Base-by-base conservation (phyloP, 2,888 invertebrate species). In the Galerucella nymphaeae region DNA sequence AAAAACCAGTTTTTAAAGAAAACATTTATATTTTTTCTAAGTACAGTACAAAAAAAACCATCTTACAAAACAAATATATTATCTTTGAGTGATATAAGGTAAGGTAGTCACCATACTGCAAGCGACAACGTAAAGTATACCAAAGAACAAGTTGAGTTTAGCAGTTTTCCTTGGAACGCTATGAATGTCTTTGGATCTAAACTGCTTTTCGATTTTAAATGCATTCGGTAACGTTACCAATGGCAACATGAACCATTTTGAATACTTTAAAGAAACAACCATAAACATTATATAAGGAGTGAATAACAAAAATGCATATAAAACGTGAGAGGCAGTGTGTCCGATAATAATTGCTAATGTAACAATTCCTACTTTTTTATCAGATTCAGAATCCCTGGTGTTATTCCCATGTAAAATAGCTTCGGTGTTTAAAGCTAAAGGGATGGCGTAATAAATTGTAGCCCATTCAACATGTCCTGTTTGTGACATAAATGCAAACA, bases 381-480 rank as follows among this genome's bases (percentile, higher is more conserved):
- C 98, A 73, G 92, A 92, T 83, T 96, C 96, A 79, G 95, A 90
- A 87, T 98, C 97, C 78, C 97, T 90, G 0, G 97, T 96, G 85
- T 98, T 98, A 85, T 98, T 98, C 83, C 96, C 95, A 85, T 98
- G 98, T 71, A 98, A 88, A 83, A 98, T 97, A 65, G 97, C 97
- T 86, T 97, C 98, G 1, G 97, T 97, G 83, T 97, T 97, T 23
- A 98, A 87, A 11, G 98, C 97, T 75, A 98, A 87, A 8, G 98
- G 98, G 81, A 98, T 92, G 30, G 97, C 97, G 88, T 97, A 98
- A 81, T 96, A 94, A 80, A 98, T 93, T 1, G 96, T 95, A 61
- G 94, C 92, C 93, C 95, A 94, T 83, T 96, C 95, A n/a, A 96
- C 91, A 76, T 92, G 90, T 5, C 98, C 98, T 0, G 96, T 96